Conservation (phyloP, 2,888 invertebrate genomes). For the Eilema griseolum region DNA sequence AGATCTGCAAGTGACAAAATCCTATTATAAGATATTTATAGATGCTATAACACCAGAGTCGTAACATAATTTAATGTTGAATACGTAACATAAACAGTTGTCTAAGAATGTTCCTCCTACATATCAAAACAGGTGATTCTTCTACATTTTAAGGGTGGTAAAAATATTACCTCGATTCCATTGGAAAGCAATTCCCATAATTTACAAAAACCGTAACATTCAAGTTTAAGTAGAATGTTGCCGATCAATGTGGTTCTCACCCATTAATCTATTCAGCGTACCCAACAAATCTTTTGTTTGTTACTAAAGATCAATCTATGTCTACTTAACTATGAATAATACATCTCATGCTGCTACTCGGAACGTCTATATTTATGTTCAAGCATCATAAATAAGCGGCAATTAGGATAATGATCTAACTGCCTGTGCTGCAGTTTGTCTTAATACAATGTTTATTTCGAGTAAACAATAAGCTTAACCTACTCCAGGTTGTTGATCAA, state of each 20-base stretch:
- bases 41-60: too few species aligned
- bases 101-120: too few species aligned
- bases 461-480: not conserved
- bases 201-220: slow-evolving; percentile 47
- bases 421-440: slow-evolving; percentile 29
- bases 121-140: not conserved
- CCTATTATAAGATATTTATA: too few species aligned
- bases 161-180: slow-evolving; percentile 30
- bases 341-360: slow-evolving; percentile 55
- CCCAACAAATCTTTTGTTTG: slow-evolving; percentile 77
- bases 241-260: slow-evolving; percentile 50
- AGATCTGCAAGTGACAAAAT: too few species aligned
- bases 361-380: slow-evolving; percentile 60
- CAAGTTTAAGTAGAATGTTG: slow-evolving; percentile 67
- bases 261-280: slow-evolving; percentile 69
- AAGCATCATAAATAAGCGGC: slow-evolving; percentile 49
- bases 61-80: too few species aligned
- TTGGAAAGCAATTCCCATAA: slow-evolving; percentile 60
- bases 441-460: slow-evolving; percentile 37
- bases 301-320: slow-evolving; percentile 71
- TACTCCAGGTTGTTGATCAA: not conserved
- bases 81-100: too few species aligned
- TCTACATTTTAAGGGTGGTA: not conserved
- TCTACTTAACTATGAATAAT: slow-evolving; percentile 70
- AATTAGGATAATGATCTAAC: slow-evolving; percentile 54